phyloP scores from a whole-genome alignment of 35 echinoderm and acorn worm genomes.

The Ptychodera flava region DNA sequence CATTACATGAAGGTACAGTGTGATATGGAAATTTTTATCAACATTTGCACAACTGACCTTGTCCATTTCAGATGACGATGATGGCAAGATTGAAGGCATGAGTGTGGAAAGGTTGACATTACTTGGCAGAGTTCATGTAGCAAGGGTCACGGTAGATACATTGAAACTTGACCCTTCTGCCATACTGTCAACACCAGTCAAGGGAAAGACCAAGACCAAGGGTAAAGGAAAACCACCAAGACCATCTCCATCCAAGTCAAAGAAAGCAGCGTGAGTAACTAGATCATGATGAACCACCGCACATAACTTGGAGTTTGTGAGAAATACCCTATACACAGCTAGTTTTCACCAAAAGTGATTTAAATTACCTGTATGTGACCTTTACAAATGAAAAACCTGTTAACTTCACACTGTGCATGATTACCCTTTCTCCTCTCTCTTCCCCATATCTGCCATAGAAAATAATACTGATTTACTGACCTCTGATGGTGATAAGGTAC shows the following conservation, averaged over 20 bases:
- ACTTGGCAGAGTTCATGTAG: slow-evolving; percentile 78
- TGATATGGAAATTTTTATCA: too few relatives aligned
- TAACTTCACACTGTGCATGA: too few relatives aligned
- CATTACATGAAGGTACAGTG: too few relatives aligned
- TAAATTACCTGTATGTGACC: not conserved
- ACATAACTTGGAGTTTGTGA: too few relatives aligned
- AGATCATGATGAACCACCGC: too few relatives aligned
- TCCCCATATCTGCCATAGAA: too few relatives aligned
- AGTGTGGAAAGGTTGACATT: slow-evolving; percentile 86
- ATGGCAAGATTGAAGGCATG: slow-evolving; percentile 40
- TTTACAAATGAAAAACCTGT: too few relatives aligned
- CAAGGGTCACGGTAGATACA: slow-evolving; percentile 62
- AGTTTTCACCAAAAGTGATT: not conserved
- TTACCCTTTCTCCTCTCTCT: too few relatives aligned
- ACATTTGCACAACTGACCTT: too few relatives aligned
- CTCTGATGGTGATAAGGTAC: too few relatives aligned
- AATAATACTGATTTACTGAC: too few relatives aligned
- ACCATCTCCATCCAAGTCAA: slow-evolving; percentile 21
- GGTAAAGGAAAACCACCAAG: slow-evolving; percentile 78
- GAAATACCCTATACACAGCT: not conserved
- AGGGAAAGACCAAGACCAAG: slow-evolving; percentile 1
- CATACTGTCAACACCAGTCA: not conserved
- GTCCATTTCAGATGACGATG: not conserved
- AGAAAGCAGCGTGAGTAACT: not conserved
- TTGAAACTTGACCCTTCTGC: slow-evolving; percentile 10